These are phyloP conservation scores for Carettochelys insculpta DNA, from an alignment of 2,113 vertebrate genomes.

Conservation along the genomic window DNA sequence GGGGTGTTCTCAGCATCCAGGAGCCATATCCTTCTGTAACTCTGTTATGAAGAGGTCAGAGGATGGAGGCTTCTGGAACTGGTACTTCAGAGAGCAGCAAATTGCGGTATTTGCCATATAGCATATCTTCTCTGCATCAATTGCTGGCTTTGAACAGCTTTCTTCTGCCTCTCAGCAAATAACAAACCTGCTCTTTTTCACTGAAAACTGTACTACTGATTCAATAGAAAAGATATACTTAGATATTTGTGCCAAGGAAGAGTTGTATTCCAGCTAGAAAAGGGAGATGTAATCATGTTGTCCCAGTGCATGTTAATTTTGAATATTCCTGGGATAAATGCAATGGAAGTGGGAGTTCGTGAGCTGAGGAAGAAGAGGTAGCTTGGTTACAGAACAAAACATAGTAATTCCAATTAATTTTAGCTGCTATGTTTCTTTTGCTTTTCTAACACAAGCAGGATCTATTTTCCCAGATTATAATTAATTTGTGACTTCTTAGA, in stretches of 20 bases:
- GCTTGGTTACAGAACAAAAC: neutral
- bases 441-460: neutral
- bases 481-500: neutral
- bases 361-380: neutral
- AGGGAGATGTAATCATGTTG: neutral
- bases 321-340: neutral
- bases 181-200: neutral
- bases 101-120: neutral
- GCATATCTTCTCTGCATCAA: neutral
- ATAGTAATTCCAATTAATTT: neutral
- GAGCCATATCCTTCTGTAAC: neutral
- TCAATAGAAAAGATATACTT: neutral
- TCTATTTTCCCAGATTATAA: neutral
- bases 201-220: neutral
- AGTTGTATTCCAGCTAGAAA: neutral
- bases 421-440: neutral
- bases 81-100: rapidly evolving
- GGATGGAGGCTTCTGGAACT: neutral
- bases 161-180: neutral
- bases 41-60: neutral
- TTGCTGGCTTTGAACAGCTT: neutral
- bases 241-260: neutral
- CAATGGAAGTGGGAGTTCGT: neutral
- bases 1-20: neutral
- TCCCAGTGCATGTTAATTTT: neutral